phyloP scores from a whole-genome alignment of 1,140 invertebrate species.

The Aphaenogaster rudis region DNA sequence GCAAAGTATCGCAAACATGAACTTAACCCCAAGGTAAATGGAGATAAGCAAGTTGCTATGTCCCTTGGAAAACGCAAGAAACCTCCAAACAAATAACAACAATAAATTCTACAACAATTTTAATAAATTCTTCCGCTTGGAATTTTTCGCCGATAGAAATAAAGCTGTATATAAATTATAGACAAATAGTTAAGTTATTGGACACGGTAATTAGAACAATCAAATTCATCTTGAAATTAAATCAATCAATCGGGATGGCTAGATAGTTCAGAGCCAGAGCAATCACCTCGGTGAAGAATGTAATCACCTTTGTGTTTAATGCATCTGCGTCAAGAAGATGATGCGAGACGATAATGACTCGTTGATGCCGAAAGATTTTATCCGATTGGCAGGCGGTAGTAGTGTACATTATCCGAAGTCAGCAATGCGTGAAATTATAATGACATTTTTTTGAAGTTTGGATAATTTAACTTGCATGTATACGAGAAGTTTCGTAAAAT shows the following conservation, averaged over 20 bases:
- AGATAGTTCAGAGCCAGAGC: not conserved
- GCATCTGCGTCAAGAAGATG: not conserved
- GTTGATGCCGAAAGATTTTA: slow-evolving; percentile 2
- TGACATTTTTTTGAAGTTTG: not conserved
- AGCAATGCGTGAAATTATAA: not conserved
- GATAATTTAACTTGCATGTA: not conserved
- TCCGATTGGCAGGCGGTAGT: not conserved
- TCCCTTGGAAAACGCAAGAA: not conserved
- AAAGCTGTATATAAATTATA: not conserved
- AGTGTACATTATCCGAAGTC: not conserved
- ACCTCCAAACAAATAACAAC: not conserved
- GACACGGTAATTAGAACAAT: not conserved
- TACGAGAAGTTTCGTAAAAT: not conserved
- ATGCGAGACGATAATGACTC: not conserved
- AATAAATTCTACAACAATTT: not conserved
- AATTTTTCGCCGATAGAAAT: not conserved
- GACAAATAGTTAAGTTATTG: not conserved
- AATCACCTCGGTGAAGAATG: not conserved
- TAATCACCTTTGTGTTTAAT: not conserved
- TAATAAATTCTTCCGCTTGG: not conserved
- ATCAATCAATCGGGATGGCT: not conserved
- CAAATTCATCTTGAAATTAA: not conserved
- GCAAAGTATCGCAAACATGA: not conserved
- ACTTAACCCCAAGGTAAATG: not conserved
- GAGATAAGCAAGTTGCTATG: not conserved